Base-by-base conservation (phyloP, 2,113 vertebrate genomes). In the Hypanus sabinus region DNA sequence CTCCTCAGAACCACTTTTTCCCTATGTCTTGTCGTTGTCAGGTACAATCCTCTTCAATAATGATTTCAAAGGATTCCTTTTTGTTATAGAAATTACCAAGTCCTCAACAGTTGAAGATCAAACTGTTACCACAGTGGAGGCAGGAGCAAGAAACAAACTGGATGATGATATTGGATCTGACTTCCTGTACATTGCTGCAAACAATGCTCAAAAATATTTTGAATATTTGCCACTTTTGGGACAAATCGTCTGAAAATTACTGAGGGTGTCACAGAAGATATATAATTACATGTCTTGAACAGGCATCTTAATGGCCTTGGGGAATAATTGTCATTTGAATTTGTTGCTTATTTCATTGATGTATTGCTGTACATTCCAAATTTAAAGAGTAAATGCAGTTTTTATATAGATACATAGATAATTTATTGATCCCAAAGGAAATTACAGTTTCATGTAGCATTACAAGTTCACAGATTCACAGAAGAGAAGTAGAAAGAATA, bases 251-350 rank as follows among this genome's bases (percentile, higher is more conserved):
- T 70, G 65, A 38, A 92, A 38, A 20, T 38, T 70, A 71, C 33
- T 92, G 90, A 38, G 68, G 65, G 90, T 92, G 90, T 92, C 90
- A 71, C 0, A 12, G 90, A 71, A 71, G 68, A 71, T 92, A 71
- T 71, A 71, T 92, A 71, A 92, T 92, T 92, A 27, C 90, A 22
- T 92, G 33, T 92, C 68, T 71, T 20, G 38, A 20, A 5, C 36
- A 70, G 90, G 70, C 65, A 92, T 46, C 20, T 46, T 71, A 20
- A 65, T 33, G 70, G 60, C 90, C 22, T 18, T 1, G 38, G 90
- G 65, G 90, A 46, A 71, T 60, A 91, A 33, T 22, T 38, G 20
- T 55, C 36, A 83, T 83, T 55, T 83, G 80, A 36, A 55, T 83
- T 83, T 38, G 22, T 83, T 9, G 8, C 80, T 83, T 14, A 87